Evolutionary conservation across 2,113 vertebrate species (phyloP).

Genomic region (Jacana jacana): DNA sequence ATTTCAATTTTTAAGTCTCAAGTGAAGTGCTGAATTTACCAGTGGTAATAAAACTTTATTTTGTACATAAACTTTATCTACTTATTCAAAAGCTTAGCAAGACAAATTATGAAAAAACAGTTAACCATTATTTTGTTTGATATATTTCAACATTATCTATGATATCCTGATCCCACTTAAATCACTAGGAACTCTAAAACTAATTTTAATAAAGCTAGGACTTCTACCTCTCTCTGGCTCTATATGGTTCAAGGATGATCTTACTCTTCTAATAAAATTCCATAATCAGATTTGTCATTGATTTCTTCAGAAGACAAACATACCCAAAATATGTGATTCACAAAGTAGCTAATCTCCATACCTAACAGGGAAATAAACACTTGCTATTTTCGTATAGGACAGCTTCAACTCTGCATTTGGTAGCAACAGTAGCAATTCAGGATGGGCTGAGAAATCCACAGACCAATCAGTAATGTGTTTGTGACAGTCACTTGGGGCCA

Average conservation of each 20-base stretch:
- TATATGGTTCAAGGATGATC: background rate
- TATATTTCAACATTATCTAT: background rate
- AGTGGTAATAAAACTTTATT: background rate
- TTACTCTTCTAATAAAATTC: background rate
- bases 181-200: background rate
- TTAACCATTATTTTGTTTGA: background rate
- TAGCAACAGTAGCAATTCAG: background rate
- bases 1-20: background rate
- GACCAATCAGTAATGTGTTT: background rate
- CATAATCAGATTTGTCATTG: background rate
- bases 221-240: background rate
- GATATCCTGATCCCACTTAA: background rate
- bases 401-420: fast-evolving
- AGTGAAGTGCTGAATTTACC: background rate
- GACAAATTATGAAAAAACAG: background rate
- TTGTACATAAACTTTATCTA: background rate
- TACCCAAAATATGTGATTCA: background rate
- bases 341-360: background rate
- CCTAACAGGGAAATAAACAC: background rate
- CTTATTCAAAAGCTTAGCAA: background rate
- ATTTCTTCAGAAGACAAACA: background rate
- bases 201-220: background rate
- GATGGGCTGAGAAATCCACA: background rate
- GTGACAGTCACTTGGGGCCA: background rate
- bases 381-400: background rate